Evolutionary conservation across 1,140 invertebrate genomes (phyloP).

Genomic region (Drosophila serrata): DNA sequence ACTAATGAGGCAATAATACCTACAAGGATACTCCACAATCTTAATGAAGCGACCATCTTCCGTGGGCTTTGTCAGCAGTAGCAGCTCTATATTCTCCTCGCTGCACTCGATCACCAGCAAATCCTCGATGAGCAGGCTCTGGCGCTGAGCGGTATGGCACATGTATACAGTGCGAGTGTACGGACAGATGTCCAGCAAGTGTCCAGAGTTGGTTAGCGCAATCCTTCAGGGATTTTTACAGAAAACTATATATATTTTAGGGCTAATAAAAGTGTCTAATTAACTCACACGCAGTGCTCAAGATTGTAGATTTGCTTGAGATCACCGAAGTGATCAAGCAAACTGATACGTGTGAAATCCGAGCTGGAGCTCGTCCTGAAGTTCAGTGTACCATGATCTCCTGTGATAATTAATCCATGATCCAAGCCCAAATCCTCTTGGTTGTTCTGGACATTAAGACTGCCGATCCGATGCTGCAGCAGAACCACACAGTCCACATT

Average conservation of each 20-base stretch:
- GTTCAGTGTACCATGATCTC: slow-evolving; percentile 40
- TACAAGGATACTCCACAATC: slow-evolving; percentile 81
- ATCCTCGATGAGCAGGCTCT: slow-evolving; percentile 68
- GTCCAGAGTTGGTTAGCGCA: slow-evolving; percentile 69
- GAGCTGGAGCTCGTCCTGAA: slow-evolving; percentile 27
- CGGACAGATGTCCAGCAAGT: slow-evolving; percentile 77
- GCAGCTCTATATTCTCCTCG: slow-evolving; percentile 73
- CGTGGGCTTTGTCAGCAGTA: slow-evolving; percentile 67
- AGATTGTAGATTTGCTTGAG: slow-evolving; percentile 74
- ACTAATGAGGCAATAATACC: background rate
- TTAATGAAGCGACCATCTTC: slow-evolving; percentile 61
- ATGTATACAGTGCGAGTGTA: slow-evolving; percentile 55
- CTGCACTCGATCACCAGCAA: slow-evolving; percentile 73
- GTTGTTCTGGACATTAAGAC: slow-evolving; percentile 51
- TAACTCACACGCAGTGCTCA: slow-evolving; percentile 72
- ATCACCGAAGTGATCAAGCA: slow-evolving; percentile 50
- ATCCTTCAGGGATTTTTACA: slow-evolving; percentile 14
- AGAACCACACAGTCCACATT: slow-evolving; percentile 56
- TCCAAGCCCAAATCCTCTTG: slow-evolving; percentile 8
- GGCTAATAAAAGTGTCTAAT: background rate
- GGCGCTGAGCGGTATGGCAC: slow-evolving; percentile 12
- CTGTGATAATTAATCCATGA: slow-evolving; percentile 41
- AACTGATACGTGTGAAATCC: slow-evolving; percentile 49
- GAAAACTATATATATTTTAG: too few relatives aligned
- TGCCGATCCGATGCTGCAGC: slow-evolving; percentile 22